Base-by-base conservation (phyloP, 1,140 invertebrate species). In the Gonatopus flavifemur region DNA sequence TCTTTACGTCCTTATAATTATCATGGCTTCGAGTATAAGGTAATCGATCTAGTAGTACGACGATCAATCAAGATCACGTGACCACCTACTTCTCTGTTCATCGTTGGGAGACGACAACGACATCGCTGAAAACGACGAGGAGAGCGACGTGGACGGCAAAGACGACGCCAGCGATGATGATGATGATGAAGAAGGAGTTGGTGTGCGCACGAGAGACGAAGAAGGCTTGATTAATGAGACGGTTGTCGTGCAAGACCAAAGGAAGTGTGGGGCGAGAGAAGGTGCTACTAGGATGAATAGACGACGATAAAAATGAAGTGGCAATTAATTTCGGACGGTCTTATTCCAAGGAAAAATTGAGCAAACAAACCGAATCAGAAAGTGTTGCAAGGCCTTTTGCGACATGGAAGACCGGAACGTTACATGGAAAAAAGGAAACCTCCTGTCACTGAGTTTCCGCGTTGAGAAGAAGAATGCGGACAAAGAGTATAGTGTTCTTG, bases 261-360 rank as follows among this genome's bases (percentile, higher is more conserved):
- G 55, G 55, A n/a, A n/a, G n/a, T n/a, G n/a, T n/a, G n/a, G n/a
- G n/a, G 52, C 62, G 55, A 61, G 58, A n/a, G n/a, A 52, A 53
- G 59, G 52, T 62, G 64, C 63, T 59, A 58, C 51, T 50, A 52
- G 53, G 59, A 59, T 66, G 64, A 67, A 67, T 67, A 64, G 65
- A 64, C 53, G 65, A 55, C 55, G 64, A 67, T 67, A 67, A 67
- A 66, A 67, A 57, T 64, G 61, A 59, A 66, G 64, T 66, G 61
- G 64, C 62, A 67, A 67, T 67, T 67, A 67, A 67, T 67, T 66
- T 67, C 56, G 64, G 61, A 59, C 64, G 58, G 61, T 43, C n/a
- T n/a, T n/a, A n/a, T 30, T n/a, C 15, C 13, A 39, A 31, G 38
- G 21, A 40, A 25, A 12, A 21, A 50, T 15, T 12, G 10, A n/a